Percentiles rank a stretch among this genome's conserved stretches.
Evolutionary conservation across 2,113 vertebrate genomes (phyloP).

Genomic region (Halcyon senegalensis): DNA sequence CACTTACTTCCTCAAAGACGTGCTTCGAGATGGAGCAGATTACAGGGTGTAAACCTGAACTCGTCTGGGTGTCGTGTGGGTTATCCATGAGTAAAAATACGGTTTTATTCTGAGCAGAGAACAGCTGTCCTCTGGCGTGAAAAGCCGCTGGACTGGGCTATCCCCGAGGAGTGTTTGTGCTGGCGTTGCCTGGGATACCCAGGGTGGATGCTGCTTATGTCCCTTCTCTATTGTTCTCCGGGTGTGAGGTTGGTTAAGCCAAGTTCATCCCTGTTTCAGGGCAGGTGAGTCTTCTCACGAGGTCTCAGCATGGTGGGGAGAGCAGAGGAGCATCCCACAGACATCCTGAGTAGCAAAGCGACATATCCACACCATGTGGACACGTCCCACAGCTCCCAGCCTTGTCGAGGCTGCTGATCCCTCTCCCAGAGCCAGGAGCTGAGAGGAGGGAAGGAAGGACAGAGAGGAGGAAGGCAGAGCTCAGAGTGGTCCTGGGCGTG

Average conservation of each 20-base stretch:
- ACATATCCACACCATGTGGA: rapidly evolving
- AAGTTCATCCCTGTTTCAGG: rapidly evolving
- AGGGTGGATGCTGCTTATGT: neutral
- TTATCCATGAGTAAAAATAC: neutral
- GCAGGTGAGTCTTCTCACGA: rapidly evolving
- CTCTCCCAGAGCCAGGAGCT: rapidly evolving
- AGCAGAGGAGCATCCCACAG: neutral
- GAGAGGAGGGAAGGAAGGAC: neutral
- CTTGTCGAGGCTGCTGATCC: rapidly evolving
- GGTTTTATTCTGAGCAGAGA: neutral
- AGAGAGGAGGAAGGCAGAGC: neutral
- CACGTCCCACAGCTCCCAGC: rapidly evolving
- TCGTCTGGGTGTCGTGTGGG: neutral
- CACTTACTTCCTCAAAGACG: neutral
- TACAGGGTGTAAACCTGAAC: neutral
- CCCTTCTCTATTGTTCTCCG: neutral
- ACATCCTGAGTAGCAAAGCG: rapidly evolving
- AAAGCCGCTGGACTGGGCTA: neutral
- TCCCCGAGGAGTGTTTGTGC: neutral
- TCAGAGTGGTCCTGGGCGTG: neutral
- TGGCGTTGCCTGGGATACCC: neutral
- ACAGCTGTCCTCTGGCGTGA: neutral
- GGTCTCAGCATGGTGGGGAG: neutral
- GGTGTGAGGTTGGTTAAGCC: neutral
- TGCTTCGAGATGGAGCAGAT: neutral